Evolutionary conservation across 2,888 invertebrate genomes (phyloP), one percentile per base, ranked within the genome.

Genomic region (Amphipyra tragopoginis): DNA sequence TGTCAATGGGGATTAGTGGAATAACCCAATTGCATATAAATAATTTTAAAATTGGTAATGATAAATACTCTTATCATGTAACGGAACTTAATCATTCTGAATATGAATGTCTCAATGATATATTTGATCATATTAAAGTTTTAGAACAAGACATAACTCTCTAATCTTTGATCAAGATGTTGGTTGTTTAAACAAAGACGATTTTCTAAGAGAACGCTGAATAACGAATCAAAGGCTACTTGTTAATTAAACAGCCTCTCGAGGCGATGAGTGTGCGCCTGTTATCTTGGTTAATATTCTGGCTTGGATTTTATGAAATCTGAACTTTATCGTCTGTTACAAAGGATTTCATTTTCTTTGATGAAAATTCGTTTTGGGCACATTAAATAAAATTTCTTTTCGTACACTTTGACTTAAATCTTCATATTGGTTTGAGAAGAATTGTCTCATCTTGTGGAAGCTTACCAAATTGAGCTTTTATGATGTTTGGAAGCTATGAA

Each of bases 201-300:
- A 71, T 77, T 71, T 77, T 72, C 72, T 70, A 57, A 75, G 61
- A 72, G 66, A 70, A 63, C 57, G 58, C n/a, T 56, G 78, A 74
- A 63, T 77, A 67, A 77, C 66, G 53, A 79, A 75, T 80, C 72
- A 76, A 73, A 72, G 75, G 66, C 42, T 60, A 75, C 66, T 77
- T 67, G 72, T 76, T 83, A 83, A 82, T 80, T 83, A 77, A 79
- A 75, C 73, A 78, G 51, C 51, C 59, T 73, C 69, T 68, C 53
- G 45, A 45, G 54, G 65, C 66, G 42, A 63, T 61, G 65, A 57
- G 55, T 60, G 10, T 75, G 36, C 49, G 75, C 40, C 63, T 59
- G 55, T 47, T 69, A 61, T 64, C 64, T 65, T 67, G 63, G 42
- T 62, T 65, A 63, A 67, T 68, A 65, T 55, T 65, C 29, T 42